Conservation (phyloP, 2,113 vertebrate genomes). For the Lethenteron camtschaticum region DNA sequence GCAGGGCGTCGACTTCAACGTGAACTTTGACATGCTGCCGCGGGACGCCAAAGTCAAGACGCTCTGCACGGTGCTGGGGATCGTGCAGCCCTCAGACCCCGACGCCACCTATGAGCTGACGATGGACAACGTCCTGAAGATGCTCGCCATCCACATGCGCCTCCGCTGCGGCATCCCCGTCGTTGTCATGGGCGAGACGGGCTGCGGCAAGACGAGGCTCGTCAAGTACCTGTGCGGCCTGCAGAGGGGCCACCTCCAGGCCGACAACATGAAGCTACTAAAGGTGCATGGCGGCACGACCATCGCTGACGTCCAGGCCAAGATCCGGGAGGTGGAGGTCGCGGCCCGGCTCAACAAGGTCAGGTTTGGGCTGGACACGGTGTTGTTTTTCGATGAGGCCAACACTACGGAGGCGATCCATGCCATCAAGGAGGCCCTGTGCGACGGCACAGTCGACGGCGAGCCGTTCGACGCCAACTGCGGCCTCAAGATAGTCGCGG, state of each 20-base stretch:
- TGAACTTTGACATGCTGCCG: slow-evolving; percentile 43
- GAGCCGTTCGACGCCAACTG: slow-evolving; percentile 19
- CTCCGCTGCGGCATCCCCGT: slow-evolving; percentile 81
- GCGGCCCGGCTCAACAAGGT: slow-evolving; percentile 31
- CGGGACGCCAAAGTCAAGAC: slow-evolving; percentile 44
- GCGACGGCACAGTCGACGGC: slow-evolving; percentile 49
- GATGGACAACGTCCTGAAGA: slow-evolving; percentile 69
- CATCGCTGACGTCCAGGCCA: slow-evolving; percentile 39
- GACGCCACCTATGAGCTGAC: slow-evolving; percentile 80
- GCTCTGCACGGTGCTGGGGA: slow-evolving; percentile 51
- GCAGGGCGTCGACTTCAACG: slow-evolving; percentile 61
- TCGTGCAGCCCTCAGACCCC: slow-evolving; percentile 42
- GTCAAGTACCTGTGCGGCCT: slow-evolving; percentile 61
- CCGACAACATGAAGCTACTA: slow-evolving; percentile 60
- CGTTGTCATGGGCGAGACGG: slow-evolving; percentile 87
- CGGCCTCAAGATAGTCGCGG: slow-evolving; percentile 56
- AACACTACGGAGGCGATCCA: slow-evolving; percentile 74
- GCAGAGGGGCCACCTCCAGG: slow-evolving; percentile 17
- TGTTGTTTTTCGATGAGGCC: slow-evolving; percentile 84
- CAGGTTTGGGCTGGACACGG: slow-evolving; percentile 35
- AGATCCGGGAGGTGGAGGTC: slow-evolving; percentile 38
- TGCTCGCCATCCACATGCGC: slow-evolving; percentile 77
- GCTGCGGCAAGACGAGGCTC: slow-evolving; percentile 79
- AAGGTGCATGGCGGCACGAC: slow-evolving; percentile 85
- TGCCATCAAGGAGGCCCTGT: slow-evolving; percentile 79